Evolutionary conservation across 2,113 vertebrate genomes (phyloP), one percentile per base, ranked within the genome.

Genomic region (Rhombomys opimus): DNA sequence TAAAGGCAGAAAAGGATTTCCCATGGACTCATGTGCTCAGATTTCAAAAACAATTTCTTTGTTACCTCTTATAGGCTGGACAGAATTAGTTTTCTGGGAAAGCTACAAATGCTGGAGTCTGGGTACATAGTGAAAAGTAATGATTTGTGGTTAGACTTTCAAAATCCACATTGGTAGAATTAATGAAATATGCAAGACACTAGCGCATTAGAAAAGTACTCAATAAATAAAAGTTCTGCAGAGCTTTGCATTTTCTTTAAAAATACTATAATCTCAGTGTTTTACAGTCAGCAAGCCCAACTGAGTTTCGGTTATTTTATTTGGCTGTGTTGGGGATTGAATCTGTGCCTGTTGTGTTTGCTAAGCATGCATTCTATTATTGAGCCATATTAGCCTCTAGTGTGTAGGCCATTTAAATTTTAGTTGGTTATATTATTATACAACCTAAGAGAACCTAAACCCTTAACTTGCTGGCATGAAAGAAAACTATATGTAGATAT

Each of bases 31-130:
- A 5, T 68, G 77, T 67, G 80, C 65, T 94, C n/a, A 80, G 17
- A 61, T 95, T 95, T 96, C 81, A 87, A 68, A 96, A 96, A 25
- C 27, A 61, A 57, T 92, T 52, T 96, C 89, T 92, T 93, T 92
- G 59, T 86, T 84, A 65, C 77, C 87, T 96, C 57, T 63, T 87
- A 41, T 61, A 95, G 32, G 82, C 30, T 11, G 61, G 68, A 25
- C 75, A 41, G 81, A 95, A 63, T 94, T 84, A 88, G 92, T 95
- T 95, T 95, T 81, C 88, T 90, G 32, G 73, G 57, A 94, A 76
- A 10, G 13, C 17, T 61, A 13, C 52, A 3, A 70, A 87, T 72
- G 38, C 65, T 81, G 2, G 46, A 61, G 17, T 90, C 90, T 89
- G 38, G 25, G 9, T 70, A 20, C 50, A 12, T n/a, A 11, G 78